phyloP scores from a whole-genome alignment of 2,797 vertebrate genomes.

The Cichlasoma orientale region DNA sequence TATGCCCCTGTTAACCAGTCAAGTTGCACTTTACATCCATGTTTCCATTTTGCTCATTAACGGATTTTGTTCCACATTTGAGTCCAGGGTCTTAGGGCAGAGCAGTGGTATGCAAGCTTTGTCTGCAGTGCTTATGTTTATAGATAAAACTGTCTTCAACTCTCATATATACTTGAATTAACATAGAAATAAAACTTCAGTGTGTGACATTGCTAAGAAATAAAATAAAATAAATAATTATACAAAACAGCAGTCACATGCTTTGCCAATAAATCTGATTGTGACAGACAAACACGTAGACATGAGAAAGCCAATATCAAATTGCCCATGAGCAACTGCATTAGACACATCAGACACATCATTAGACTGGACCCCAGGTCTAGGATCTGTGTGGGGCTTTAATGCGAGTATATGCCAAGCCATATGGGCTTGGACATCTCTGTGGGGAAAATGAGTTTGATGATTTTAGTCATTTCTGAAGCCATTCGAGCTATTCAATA shows the following conservation, averaged over 20 bases:
- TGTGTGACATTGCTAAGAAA: neutral
- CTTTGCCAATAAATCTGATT: neutral
- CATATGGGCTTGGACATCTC: neutral
- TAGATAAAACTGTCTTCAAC: neutral
- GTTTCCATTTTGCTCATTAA: neutral
- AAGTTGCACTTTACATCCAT: neutral
- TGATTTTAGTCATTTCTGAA: neutral
- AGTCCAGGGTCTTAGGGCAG: neutral
- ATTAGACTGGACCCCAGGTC: neutral
- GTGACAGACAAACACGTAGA: neutral
- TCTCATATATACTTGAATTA: too few relatives aligned
- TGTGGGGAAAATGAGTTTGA: neutral
- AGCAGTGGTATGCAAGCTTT: neutral
- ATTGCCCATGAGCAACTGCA: neutral
- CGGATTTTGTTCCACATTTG: neutral
- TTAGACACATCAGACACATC: neutral
- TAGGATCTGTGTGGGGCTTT: neutral
- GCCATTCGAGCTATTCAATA: neutral
- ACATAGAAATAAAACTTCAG: too few relatives aligned
- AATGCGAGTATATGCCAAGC: neutral
- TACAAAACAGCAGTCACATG: neutral
- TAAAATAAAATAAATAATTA: too few relatives aligned
- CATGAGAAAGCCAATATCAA: neutral
- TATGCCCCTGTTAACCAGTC: neutral
- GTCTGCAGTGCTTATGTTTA: neutral